Conservation (phyloP, 2,888 invertebrate genomes). For the Maniola hyperantus region DNA sequence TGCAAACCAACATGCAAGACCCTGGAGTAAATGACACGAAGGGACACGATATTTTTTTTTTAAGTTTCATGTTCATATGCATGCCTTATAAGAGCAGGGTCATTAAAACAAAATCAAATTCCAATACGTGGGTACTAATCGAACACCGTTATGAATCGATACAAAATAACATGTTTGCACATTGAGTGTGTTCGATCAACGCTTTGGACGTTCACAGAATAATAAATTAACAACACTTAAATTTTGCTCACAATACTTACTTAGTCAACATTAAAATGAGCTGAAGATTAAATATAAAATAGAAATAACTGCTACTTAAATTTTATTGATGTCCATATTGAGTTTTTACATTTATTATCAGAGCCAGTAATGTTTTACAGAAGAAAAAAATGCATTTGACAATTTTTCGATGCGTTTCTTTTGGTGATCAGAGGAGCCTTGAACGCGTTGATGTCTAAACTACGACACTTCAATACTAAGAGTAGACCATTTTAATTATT, state of each 20-base stretch:
- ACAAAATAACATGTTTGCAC: constrained; percentile 66
- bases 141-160: constrained; percentile 66
- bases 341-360: not conserved
- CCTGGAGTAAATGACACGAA: not conserved
- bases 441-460: constrained; percentile 9
- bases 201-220: constrained; percentile 59
- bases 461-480: too few relatives aligned
- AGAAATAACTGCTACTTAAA: not conserved
- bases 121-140: constrained; percentile 59
- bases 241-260: constrained; percentile 38
- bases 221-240: constrained; percentile 51
- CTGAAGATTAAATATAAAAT: not conserved
- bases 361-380: too few relatives aligned
- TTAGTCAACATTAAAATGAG: constrained; percentile 17
- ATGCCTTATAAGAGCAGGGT: constrained; percentile 4
- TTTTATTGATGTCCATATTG: not conserved
- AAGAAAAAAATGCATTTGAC: too few relatives aligned
- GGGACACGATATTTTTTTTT: not conserved
- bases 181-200: constrained; percentile 50
- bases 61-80: not conserved
- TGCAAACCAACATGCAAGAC: too few relatives aligned
- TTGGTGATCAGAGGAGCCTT: not conserved
- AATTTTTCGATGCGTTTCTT: not conserved
- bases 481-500: not conserved
- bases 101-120: constrained; percentile 44